Evolutionary conservation across 1,140 invertebrate genomes (phyloP), one percentile per base, ranked within the genome.

Genomic region (Aleiodes sp.): DNA sequence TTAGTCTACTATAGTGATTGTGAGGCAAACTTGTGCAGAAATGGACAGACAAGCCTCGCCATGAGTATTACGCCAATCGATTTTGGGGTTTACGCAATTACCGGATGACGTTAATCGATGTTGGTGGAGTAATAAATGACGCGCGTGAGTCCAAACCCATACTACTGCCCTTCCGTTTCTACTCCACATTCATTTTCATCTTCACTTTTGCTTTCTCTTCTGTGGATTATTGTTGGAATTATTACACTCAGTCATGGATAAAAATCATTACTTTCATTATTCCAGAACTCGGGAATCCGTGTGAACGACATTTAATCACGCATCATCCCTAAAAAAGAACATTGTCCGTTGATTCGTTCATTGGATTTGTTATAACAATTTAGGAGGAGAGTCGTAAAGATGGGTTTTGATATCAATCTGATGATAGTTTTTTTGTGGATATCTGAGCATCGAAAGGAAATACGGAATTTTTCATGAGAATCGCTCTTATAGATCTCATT

Each of bases 101-200:
- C 14, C n/a, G 63, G 26, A 33, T 65, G 63, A 65, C 63, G 43
- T 65, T 65, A 65, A 65, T 65, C 41, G 63, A 65, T 65, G 63
- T 65, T 41, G 52, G 63, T n/a, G 41, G 43, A 33, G 63, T 56
- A 35, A 46, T 65, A 65, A 65, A 65, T 65, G 63, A 65, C 63
- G 31, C 43, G 24, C 24, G 37, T 56, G 4, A 56, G 19, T 35
- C 43, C 35, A 65, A 65, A 65, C 26, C 43, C n/a, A 12, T 24
- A 26, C 33, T 41, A 1, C 10, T 7, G 31, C 43, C 26, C 2
- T 9, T 33, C 12, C 12, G 7, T 33, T 2, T 33, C 2, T 33
- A 33, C 31, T 24, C 21, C 52, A 10, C 21, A 2, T 4, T 14
- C n/a, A 6, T 4, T 57, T 12, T 29, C 52, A 29, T 57, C 26